Evolutionary conservation across 2,113 vertebrate genomes (phyloP).

Genomic region (Megaceryle maxima): DNA sequence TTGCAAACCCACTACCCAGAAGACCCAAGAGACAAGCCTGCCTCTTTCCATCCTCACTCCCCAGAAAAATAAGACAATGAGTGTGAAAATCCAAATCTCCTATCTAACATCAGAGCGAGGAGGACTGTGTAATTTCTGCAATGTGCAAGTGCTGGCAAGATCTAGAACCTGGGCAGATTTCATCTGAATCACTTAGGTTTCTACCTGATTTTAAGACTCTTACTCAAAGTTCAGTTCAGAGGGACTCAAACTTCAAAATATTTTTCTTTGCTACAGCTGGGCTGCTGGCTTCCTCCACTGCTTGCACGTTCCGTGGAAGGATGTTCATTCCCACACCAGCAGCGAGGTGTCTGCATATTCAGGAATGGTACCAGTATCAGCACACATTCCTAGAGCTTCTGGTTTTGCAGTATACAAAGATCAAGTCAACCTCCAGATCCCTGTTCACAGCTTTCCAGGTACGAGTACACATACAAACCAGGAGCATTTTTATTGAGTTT

Average conservation of each 20-base stretch:
- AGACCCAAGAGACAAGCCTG: background rate
- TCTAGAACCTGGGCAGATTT: background rate
- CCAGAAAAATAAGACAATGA: background rate
- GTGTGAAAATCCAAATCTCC: background rate
- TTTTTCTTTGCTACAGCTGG: background rate
- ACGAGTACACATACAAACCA: background rate
- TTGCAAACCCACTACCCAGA: background rate
- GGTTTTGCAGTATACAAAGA: background rate
- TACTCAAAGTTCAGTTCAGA: background rate
- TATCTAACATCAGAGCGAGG: background rate
- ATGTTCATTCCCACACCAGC: background rate
- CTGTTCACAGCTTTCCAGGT: background rate
- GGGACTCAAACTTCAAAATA: background rate
- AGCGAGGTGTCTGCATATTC: background rate
- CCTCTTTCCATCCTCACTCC: background rate
- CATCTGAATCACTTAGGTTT: background rate
- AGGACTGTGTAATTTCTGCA: background rate
- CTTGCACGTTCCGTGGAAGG: background rate
- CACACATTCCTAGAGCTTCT: background rate
- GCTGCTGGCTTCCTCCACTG: background rate
- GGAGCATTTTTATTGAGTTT: background rate
- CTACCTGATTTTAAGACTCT: background rate
- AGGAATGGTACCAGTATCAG: background rate
- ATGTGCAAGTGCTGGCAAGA: background rate
- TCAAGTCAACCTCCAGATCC: background rate